Percentiles rank a stretch among this genome's conserved stretches.
These are phyloP conservation scores for Herpailurus yagouaroundi DNA, from an alignment of 2,113 vertebrate genomes.

Conservation along the genomic window DNA sequence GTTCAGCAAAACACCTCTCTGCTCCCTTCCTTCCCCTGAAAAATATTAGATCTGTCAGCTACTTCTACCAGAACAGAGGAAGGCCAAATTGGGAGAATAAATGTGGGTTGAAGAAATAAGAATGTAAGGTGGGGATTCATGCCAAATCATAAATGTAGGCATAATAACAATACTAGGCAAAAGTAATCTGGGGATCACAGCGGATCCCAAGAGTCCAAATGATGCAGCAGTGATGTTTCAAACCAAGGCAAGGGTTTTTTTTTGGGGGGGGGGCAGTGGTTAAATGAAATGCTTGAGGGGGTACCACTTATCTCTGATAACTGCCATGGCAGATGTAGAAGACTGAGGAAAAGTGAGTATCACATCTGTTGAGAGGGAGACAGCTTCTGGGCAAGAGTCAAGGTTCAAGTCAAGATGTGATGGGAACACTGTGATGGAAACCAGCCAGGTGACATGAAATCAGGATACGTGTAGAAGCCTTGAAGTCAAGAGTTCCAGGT, in stretches of 20 bases:
- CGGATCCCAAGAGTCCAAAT: background rate
- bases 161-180: background rate
- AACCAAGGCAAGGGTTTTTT: background rate
- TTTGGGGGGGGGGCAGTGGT: fast-evolving
- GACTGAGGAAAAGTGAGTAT: background rate
- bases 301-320: background rate
- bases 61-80: background rate
- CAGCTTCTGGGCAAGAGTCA: background rate
- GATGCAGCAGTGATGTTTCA: background rate
- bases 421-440: background rate
- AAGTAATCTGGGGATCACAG: background rate
- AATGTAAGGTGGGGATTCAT: background rate
- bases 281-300: background rate
- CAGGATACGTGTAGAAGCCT: background rate
- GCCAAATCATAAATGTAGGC: background rate
- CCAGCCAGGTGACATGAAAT: background rate
- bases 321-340: background rate
- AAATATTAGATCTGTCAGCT: background rate
- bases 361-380: background rate
- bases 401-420: background rate
- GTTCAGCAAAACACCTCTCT: background rate
- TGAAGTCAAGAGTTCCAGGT: background rate
- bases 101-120: background rate
- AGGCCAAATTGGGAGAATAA: background rate
- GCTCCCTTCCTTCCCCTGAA: background rate